A percentile compares a stretch with the other conserved stretches of the same genome.
Conservation (phyloP, 2,888 invertebrate species). For the Limnephilus auricula region DNA sequence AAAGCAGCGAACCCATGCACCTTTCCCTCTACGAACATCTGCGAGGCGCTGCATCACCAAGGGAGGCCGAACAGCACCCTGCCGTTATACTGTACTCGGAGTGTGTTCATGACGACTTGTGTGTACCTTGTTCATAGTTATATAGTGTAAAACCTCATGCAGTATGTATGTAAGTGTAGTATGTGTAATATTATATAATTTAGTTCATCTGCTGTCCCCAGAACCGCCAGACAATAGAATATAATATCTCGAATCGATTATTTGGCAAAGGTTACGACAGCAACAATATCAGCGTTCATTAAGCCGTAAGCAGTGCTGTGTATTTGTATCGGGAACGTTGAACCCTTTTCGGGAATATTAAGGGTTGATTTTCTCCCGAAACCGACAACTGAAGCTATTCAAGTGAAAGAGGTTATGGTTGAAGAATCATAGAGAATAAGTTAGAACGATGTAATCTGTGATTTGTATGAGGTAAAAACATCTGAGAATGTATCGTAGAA, state of each 20-base stretch:
- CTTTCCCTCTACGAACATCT: no score
- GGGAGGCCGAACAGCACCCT: no score
- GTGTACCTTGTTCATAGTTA: no score
- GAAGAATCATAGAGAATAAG: background rate
- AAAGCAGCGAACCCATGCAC: no score
- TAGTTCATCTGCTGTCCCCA: background rate
- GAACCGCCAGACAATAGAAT: background rate
- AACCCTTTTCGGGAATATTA: background rate
- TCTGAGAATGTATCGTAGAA: no score
- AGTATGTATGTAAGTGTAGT: no score
- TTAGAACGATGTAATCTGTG: background rate
- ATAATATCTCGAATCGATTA: background rate
- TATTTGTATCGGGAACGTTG: slow-evolving; percentile 2
- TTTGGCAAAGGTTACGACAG: background rate
- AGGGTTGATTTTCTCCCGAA: background rate
- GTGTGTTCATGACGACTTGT: no score
- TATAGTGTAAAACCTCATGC: no score
- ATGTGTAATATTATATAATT: background rate
- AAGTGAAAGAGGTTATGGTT: background rate
- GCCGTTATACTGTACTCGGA: no score
- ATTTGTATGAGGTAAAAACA: background rate
- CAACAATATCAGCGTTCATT: background rate
- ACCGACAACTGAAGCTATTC: background rate
- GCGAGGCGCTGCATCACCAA: no score
- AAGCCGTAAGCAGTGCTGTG: background rate